Conservation (phyloP, 2,113 vertebrate species). For the Protobothrops mucrosquamatus region DNA sequence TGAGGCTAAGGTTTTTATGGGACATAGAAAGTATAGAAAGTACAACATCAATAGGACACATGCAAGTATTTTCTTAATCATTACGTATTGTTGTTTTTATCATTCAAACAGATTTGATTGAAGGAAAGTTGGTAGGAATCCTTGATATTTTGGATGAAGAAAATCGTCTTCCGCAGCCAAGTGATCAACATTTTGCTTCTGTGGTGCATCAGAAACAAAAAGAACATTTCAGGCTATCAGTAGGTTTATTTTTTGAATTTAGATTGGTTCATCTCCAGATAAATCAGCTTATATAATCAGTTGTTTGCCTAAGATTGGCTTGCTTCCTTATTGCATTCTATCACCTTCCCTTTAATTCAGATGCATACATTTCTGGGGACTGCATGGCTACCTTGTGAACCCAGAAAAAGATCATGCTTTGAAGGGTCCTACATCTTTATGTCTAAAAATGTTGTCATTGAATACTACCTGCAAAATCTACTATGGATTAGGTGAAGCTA, state of each 20-base stretch:
- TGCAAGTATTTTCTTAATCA: background rate
- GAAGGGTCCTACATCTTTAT: background rate
- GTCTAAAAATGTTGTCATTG: background rate
- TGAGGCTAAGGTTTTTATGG: background rate
- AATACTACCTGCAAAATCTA: background rate
- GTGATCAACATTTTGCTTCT: constrained; percentile 94
- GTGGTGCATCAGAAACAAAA: constrained; percentile 92
- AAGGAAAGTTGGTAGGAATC: constrained; percentile 89
- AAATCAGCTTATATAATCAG: constrained; percentile 28
- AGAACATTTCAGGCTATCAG: constrained; percentile 93
- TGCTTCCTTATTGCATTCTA: background rate
- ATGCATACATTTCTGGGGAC: background rate
- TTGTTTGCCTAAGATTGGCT: background rate
- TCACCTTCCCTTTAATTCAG: background rate
- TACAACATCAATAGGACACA: background rate
- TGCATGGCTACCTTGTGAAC: background rate
- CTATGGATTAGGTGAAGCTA: background rate
- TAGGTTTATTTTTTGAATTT: constrained; percentile 65
- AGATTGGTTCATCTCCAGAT: constrained; percentile 3
- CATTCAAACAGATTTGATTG: constrained; percentile 86
- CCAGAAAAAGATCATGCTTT: background rate
- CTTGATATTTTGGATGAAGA: constrained; percentile 99
- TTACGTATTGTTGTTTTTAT: constrained; percentile 14
- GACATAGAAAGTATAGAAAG: background rate
- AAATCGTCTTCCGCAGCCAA: constrained; percentile 94